These are phyloP conservation scores for Brenthis hecate DNA, from an alignment of 2,888 invertebrate species.

Conservation along the genomic window DNA sequence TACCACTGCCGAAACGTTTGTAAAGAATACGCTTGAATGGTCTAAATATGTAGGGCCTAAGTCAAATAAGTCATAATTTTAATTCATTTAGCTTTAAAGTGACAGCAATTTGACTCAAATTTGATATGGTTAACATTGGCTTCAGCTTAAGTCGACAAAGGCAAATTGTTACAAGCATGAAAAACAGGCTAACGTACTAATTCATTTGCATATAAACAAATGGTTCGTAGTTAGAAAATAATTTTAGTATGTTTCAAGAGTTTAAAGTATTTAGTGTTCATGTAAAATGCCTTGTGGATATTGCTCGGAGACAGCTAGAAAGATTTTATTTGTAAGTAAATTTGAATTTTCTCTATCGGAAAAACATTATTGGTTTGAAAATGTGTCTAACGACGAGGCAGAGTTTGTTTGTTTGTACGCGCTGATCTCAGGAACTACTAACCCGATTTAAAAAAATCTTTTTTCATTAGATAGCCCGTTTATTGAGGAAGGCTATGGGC, in stretches of 20 bases:
- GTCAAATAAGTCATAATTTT: no score
- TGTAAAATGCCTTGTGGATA: conserved; percentile 74
- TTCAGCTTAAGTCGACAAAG: conserved; percentile 49
- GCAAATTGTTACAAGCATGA: conserved; percentile 56
- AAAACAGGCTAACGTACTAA: conserved; percentile 60
- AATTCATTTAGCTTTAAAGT: no score
- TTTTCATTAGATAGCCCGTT: no score
- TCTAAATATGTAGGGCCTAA: no score
- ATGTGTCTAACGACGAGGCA: background rate
- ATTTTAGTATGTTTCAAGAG: conserved; percentile 48
- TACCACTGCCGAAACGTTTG: no score
- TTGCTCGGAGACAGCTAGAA: conserved; percentile 65
- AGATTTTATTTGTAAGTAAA: conserved; percentile 64
- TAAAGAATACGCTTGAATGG: no score
- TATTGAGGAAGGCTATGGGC: no score
- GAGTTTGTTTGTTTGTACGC: no score
- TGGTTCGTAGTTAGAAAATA: conserved; percentile 41
- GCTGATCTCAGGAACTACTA: no score
- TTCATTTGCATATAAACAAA: conserved; percentile 74
- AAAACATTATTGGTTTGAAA: background rate
- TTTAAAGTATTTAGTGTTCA: conserved; percentile 37
- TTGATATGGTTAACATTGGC: conserved; percentile 2
- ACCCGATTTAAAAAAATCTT: no score
- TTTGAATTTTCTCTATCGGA: conserved; percentile 1
- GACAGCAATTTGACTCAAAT: background rate